These are phyloP conservation scores for Drosophila meridionalis DNA, from an alignment of 2,888 invertebrate species.

Conservation along the genomic window DNA sequence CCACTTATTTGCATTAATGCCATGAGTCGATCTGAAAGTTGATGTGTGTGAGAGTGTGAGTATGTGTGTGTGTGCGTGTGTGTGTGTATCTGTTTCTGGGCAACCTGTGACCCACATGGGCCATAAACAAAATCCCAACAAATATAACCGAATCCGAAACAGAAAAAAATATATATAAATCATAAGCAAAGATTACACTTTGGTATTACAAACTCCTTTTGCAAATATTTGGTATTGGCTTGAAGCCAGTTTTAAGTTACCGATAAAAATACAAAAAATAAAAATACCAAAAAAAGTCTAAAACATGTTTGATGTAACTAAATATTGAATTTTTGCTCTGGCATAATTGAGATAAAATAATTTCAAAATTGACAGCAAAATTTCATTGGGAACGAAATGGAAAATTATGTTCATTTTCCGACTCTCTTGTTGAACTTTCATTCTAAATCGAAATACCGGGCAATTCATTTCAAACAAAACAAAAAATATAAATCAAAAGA, in stretches of 20 bases:
- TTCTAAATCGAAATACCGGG: constrained; percentile 1
- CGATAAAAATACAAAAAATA: neutral
- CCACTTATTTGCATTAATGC: constrained; percentile 78
- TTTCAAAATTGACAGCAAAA: neutral
- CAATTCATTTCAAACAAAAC: neutral
- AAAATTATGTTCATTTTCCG: neutral
- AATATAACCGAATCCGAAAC: neutral
- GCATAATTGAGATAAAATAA: neutral
- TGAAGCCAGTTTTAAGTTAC: constrained; percentile 4
- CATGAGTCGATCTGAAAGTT: constrained; percentile 55
- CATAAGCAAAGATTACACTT: constrained; percentile 58
- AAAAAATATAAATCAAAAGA: neutral
- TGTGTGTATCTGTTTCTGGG: constrained; percentile 8
- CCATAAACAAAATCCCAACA: constrained; percentile 27
- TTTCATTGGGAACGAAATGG: no score
- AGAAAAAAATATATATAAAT: constrained; percentile 27
- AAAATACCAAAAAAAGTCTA: neutral
- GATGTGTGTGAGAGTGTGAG: constrained; percentile 27
- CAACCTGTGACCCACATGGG: constrained; percentile 44
- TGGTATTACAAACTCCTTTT: constrained; percentile 30
- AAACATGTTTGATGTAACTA: no score
- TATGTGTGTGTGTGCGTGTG: constrained; percentile 12
- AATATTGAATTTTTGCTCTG: neutral
- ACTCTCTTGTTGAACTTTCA: neutral
- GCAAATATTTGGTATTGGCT: constrained; percentile 19